phyloP scores from a whole-genome alignment of 2,113 vertebrate genomes.

The Aldabrachelys gigantea region DNA sequence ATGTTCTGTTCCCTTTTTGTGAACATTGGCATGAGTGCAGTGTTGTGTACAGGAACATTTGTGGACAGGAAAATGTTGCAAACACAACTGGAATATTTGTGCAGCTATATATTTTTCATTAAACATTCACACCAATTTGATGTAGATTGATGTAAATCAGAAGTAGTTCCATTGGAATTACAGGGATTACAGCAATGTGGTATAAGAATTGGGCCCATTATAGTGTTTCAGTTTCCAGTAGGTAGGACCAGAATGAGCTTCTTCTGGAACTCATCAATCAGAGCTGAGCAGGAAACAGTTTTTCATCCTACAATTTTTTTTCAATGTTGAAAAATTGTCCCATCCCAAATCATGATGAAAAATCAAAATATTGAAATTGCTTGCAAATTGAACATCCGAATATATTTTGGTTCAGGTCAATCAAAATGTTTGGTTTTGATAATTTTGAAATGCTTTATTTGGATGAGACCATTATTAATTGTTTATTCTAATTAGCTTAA shows the following conservation, averaged over 20 bases:
- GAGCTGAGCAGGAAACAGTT: not conserved
- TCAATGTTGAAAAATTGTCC: not conserved
- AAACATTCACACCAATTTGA: slow-evolving; percentile 37
- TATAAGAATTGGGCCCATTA: not conserved
- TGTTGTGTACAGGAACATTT: not conserved
- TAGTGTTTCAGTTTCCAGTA: not conserved
- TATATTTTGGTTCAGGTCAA: not conserved
- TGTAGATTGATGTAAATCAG: not conserved
- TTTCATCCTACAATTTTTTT: not conserved
- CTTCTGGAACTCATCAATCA: not conserved
- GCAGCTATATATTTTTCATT: slow-evolving; percentile 55
- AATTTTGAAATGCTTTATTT: not conserved
- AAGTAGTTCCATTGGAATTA: not conserved
- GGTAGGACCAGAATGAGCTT: not conserved
- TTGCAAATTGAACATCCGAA: not conserved
- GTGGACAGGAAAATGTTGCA: slow-evolving; percentile 59
- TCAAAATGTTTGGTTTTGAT: not conserved
- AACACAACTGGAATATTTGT: slow-evolving; percentile 63
- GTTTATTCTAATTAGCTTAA: not conserved
- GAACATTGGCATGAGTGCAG: slow-evolving; percentile 34
- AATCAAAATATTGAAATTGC: not conserved
- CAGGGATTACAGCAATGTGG: not conserved
- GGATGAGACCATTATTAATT: not conserved
- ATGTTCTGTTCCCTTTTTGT: slow-evolving; percentile 58
- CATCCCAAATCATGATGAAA: not conserved